Conservation (phyloP, 2,797 vertebrate species). For the Coendou prehensilis region DNA sequence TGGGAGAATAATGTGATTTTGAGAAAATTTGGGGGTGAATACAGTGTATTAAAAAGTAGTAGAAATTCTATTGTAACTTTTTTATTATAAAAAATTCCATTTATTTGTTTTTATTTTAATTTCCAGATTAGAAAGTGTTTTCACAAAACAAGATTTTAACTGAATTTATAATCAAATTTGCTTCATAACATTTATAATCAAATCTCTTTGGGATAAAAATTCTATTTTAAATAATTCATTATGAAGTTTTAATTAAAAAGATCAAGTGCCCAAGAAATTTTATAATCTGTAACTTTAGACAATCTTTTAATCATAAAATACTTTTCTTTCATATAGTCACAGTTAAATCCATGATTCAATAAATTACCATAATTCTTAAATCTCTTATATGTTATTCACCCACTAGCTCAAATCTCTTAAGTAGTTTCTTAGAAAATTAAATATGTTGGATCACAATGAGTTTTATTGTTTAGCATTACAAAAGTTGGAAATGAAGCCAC, state of each 20-base stretch:
- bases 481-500: neutral
- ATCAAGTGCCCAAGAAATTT: neutral
- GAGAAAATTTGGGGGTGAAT: neutral
- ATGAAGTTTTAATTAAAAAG: conserved; percentile 48
- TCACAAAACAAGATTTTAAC: neutral
- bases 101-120: neutral
- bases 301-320: conserved; percentile 2
- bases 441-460: neutral
- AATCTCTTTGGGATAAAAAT: neutral
- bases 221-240: conserved; percentile 28
- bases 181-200: conserved; percentile 1
- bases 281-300: neutral
- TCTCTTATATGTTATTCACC: neutral
- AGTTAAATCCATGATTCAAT: neutral
- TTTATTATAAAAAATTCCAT: conserved; percentile 9
- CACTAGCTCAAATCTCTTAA: conserved; percentile 10
- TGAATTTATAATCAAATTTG: neutral
- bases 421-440: neutral
- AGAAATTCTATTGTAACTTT: neutral
- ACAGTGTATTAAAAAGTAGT: neutral
- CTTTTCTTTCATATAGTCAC: neutral
- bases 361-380: neutral
- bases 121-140: neutral
- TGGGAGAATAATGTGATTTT: neutral
- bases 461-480: neutral